Evolutionary conservation across 2,888 invertebrate species (phyloP).

Genomic region (Lampropteryx suffumata): DNA sequence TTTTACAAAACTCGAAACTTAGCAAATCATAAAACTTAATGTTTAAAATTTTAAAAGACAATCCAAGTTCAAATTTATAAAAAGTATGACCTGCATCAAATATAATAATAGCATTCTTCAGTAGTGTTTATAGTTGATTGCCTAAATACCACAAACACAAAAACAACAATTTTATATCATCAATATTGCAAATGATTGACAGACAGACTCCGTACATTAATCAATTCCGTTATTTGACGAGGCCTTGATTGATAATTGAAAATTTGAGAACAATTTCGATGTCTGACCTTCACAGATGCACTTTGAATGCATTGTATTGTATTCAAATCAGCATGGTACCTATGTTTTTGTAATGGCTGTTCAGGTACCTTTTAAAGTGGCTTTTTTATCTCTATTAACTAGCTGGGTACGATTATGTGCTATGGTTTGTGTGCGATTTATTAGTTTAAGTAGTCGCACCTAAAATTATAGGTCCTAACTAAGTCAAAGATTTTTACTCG

Average conservation of each 20-base stretch:
- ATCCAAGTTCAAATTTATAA: background rate
- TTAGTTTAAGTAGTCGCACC: too few species aligned
- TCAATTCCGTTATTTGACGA: constrained; percentile 22
- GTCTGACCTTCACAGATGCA: constrained; percentile 18
- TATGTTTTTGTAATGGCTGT: constrained; percentile 12
- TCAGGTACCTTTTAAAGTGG: background rate
- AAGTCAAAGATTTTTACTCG: too few species aligned
- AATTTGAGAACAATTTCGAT: constrained; percentile 19
- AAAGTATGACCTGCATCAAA: constrained; percentile 8
- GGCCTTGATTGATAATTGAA: constrained; percentile 28
- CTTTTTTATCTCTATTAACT: too few species aligned
- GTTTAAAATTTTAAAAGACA: too few species aligned
- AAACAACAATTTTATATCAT: constrained; percentile 23
- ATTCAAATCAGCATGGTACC: constrained; percentile 10
- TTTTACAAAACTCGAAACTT: too few species aligned
- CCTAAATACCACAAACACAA: constrained; percentile 17
- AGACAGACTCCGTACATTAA: constrained; percentile 26
- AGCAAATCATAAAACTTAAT: too few species aligned
- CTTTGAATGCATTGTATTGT: constrained; percentile 17
- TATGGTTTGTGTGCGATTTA: too few species aligned
- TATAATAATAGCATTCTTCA: constrained; percentile 16
- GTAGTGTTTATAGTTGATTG: constrained; percentile 22
- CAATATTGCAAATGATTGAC: constrained; percentile 33
- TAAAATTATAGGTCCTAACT: too few species aligned
- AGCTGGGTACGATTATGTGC: too few species aligned